Evolutionary conservation across 1,140 invertebrate genomes (phyloP).

Genomic region (Scaptomyza hsui): DNA sequence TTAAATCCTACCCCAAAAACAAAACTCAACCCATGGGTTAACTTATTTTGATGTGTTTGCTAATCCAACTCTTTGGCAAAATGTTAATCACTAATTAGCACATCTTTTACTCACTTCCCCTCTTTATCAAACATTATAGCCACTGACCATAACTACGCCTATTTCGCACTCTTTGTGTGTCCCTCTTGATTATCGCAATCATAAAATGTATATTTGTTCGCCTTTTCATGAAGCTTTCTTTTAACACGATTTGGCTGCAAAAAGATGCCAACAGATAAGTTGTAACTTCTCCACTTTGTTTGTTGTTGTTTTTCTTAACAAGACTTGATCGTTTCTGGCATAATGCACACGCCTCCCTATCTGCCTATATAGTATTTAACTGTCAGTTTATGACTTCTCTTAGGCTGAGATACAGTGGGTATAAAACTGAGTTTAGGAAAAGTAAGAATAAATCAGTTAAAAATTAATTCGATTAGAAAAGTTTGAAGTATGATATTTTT

Average conservation of each 20-base stretch:
- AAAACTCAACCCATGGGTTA: conserved; percentile 18
- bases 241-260: conserved; percentile 53
- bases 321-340: conserved; percentile 67
- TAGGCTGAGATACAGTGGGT: conserved; percentile 18
- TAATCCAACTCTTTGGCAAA: conserved; percentile 44
- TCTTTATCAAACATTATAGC: conserved; percentile 24
- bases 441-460: too few species aligned
- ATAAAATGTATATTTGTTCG: conserved; percentile 70
- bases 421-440: neutral
- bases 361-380: conserved; percentile 18
- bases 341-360: conserved; percentile 47
- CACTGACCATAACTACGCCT: conserved; percentile 54
- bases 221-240: conserved; percentile 51
- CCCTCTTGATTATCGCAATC: conserved; percentile 69
- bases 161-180: conserved; percentile 29
- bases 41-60: conserved; percentile 55
- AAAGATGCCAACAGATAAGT: conserved; percentile 15
- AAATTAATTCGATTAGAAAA: too few species aligned
- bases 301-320: conserved; percentile 40
- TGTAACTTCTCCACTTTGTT: conserved; percentile 26
- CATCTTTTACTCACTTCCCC: conserved; percentile 33
- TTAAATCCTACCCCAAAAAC: conserved; percentile 13
- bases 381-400: conserved; percentile 16
- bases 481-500: too few species aligned
- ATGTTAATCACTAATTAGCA: conserved; percentile 69